Conservation (phyloP, 2,888 invertebrate species). For the Cosmia trapezina region DNA sequence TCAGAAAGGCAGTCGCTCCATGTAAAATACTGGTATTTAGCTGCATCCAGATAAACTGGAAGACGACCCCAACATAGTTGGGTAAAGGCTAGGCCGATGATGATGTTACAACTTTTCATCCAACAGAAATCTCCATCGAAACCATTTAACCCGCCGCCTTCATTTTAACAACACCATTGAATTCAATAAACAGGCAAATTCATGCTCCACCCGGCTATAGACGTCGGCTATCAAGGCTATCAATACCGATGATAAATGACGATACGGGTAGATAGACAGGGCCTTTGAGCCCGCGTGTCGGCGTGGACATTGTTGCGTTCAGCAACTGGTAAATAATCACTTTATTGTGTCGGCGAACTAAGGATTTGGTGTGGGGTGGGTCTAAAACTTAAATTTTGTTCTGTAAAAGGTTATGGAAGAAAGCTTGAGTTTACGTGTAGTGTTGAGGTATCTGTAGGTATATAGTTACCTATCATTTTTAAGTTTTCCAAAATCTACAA, state of each 20-base stretch:
- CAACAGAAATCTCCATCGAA: slow-evolving; percentile 20
- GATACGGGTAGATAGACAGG: slow-evolving; percentile 41
- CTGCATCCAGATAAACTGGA: too few species aligned
- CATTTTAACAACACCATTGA: slow-evolving; percentile 26
- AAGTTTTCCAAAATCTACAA: not conserved
- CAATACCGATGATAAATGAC: slow-evolving; percentile 63
- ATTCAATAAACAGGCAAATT: slow-evolving; percentile 56
- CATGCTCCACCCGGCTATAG: slow-evolving; percentile 48
- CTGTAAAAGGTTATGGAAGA: not conserved
- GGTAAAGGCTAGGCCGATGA: not conserved
- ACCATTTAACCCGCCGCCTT: slow-evolving; percentile 22
- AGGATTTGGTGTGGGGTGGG: not conserved
- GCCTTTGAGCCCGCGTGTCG: slow-evolving; percentile 53
- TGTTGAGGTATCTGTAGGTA: too few species aligned
- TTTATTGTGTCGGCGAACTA: slow-evolving; percentile 37
- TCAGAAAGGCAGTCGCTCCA: too few species aligned
- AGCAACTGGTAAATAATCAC: slow-evolving; percentile 51
- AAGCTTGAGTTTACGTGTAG: not conserved
- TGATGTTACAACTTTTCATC: slow-evolving; percentile 16
- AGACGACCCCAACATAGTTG: too few species aligned
- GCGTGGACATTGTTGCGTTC: slow-evolving; percentile 47
- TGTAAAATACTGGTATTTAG: too few species aligned
- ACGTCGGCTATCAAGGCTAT: slow-evolving; percentile 53
- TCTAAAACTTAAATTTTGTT: slow-evolving; percentile 2
- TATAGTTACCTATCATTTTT: too few species aligned